Base-by-base conservation (phyloP, 2,888 invertebrate species). In the Drosophila picticornis region DNA sequence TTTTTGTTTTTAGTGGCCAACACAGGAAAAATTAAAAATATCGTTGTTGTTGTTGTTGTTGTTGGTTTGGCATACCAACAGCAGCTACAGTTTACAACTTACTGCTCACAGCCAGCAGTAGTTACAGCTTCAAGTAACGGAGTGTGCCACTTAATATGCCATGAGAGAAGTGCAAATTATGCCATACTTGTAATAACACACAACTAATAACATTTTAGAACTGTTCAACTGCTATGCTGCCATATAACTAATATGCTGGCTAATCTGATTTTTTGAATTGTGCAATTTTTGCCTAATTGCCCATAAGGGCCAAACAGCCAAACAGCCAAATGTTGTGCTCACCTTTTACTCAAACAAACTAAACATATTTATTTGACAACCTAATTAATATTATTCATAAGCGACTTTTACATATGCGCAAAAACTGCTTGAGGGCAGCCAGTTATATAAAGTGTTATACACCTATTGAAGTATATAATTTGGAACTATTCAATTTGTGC, bases 1-100 rank as follows among this genome's bases (percentile, higher is more conserved):
- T 38, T 43, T 27, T 36, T 59, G 29, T 59, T 76, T 75, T 80
- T 67, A 73, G 74, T 80, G 71, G 68, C 55, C 68, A 38, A 66
- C 69, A 74, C 80, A 77, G 80, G 77, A 80, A 80, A 80, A 80
- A 77, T 80, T 71, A 77, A 80, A 80, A 80, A 80, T 71, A 56
- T 72, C 64, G 59, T 68, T 48, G 68, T 64, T 68, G 52, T 72
- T 66, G 59, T 68, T 48, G 68, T 64, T 68, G 52, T 52, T 58
- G 19, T 36, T 36, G 59, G 27, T 38, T 36, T 36, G 59, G 27
- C 27, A 19, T 27, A 27, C 7, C 27, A 72, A 52, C 55, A 61
- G 52, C 48, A 66, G 59, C 46, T 31, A 22, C 51, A 43, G 27
- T 40, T 56, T 4, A 46, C 43, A 22, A n/a, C 22, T 13, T 11